Base-by-base conservation (phyloP, 2,113 vertebrate genomes). In the Lutjanus erythropterus region DNA sequence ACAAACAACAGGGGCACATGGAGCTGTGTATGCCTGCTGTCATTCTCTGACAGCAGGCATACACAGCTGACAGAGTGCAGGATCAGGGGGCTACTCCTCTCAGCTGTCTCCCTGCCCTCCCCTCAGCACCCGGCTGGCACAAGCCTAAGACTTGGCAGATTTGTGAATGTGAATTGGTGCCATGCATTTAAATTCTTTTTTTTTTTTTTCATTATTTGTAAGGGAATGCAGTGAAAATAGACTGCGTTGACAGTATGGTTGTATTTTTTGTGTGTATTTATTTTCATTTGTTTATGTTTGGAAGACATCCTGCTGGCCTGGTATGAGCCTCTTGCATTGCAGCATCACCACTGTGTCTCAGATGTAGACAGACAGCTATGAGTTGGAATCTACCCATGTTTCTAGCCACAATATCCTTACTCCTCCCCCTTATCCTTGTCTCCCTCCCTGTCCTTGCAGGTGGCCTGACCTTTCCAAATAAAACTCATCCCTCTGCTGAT, bases 31-130 rank as follows among this genome's bases (percentile, higher is more conserved):
- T 76, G 80, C 62, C 78, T 44, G 75, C 80, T 79, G 75, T 78
- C 80, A 56, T 3, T 1, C 4, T 4, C 6, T 62, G 69, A 85
- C 83, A 88, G 79, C 83, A 64, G 80, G 42, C 65, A 71, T n/a
- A 61, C 71, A 62, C 71, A 74, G 66, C 80, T 59, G 75, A 88
- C 76, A 75, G 70, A 69, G 74, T 73, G 77, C 52, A 16, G 79
- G 79, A 89, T 88, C 83, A 81, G 83, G 69, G 81, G 81, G 79
- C 55, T 49, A 37, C 77, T 88, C 78, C 79, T 71, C 75, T 91
- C 81, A 69, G 71, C 89, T 83, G 81, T 78, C 75, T 79, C 72
- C 21, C 4, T 71, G 81, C 73, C 84, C 89, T 71, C 49, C 58
- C 55, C 78, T 78, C 80, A 65, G 66, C 50, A 75, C 62, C 71